These are phyloP conservation scores for Uropsilus gracilis DNA, from an alignment of 2,113 vertebrate genomes.

Conservation along the genomic window DNA sequence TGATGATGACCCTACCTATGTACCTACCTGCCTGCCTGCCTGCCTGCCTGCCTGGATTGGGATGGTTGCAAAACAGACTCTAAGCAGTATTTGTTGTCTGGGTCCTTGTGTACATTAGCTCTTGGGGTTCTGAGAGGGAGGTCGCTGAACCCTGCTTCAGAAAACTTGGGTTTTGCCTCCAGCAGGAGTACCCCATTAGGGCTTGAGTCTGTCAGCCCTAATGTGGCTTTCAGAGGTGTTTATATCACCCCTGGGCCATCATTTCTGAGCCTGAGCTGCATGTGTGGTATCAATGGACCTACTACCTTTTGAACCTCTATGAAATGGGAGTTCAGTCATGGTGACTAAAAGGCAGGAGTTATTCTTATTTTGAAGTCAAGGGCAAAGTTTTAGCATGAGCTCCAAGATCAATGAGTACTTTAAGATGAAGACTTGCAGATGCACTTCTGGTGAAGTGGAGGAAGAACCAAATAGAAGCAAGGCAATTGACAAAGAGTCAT, in stretches of 20 bases:
- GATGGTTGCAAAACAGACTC: no score
- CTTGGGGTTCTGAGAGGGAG: neutral
- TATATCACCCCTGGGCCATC: accelerated
- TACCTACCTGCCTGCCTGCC: no score
- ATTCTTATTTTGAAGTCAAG: neutral
- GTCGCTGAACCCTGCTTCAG: neutral
- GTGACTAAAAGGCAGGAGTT: neutral
- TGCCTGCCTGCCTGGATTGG: no score
- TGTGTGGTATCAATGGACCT: neutral
- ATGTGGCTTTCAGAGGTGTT: neutral
- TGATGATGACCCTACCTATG: no score
- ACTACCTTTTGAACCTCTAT: neutral
- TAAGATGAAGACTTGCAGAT: neutral
- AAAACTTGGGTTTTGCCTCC: neutral
- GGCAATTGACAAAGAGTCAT: neutral
- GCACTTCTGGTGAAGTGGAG: neutral
- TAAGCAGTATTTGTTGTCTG: neutral
- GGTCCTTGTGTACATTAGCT: accelerated
- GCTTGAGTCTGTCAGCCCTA: neutral
- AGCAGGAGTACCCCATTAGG: neutral
- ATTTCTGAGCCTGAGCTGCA: neutral
- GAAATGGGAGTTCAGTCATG: neutral
- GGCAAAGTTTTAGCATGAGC: neutral
- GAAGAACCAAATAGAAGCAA: neutral
- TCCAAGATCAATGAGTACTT: neutral